Conservation (phyloP, 1,140 invertebrate species). For the Hycleus cichorii region DNA sequence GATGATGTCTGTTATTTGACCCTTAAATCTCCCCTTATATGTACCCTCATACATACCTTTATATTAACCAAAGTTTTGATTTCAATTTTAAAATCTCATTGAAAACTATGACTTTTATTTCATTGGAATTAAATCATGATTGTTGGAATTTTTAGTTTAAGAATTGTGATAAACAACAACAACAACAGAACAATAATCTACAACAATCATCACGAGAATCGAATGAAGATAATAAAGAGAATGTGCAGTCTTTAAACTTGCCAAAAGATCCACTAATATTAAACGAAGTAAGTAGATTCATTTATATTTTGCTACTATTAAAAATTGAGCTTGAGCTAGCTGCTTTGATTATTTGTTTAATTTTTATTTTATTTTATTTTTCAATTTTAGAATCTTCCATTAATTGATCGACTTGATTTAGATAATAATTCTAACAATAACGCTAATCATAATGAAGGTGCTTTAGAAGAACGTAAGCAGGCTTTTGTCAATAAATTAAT, state of each 20-base stretch:
- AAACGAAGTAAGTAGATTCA: conserved; percentile 9
- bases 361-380: conserved; percentile 7
- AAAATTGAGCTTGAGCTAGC: conserved; percentile 1
- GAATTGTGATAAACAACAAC: conserved; percentile 11
- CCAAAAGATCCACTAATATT: not conserved
- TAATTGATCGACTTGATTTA: conserved; percentile 34
- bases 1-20: conserved; percentile 20
- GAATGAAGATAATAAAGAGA: conserved; percentile 11
- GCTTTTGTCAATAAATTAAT: conserved; percentile 30
- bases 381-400: conserved; percentile 24
- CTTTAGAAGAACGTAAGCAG: conserved; percentile 30
- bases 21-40: conserved; percentile 5
- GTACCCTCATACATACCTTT: too few relatives aligned
- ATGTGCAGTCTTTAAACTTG: not conserved
- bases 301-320: not conserved
- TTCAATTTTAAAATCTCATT: too few relatives aligned
- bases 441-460: conserved; percentile 21
- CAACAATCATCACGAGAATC: not conserved
- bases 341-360: conserved; percentile 2
- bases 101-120: too few relatives aligned
- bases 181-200: conserved; percentile 15
- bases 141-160: not conserved
- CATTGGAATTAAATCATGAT: too few relatives aligned
- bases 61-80: too few relatives aligned
- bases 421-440: conserved; percentile 9